A percentile compares a stretch with the other conserved stretches of the same genome.
These are phyloP conservation scores for Eucriotettix oculatus DNA, from an alignment of 2,888 invertebrate species.

Conservation along the genomic window DNA sequence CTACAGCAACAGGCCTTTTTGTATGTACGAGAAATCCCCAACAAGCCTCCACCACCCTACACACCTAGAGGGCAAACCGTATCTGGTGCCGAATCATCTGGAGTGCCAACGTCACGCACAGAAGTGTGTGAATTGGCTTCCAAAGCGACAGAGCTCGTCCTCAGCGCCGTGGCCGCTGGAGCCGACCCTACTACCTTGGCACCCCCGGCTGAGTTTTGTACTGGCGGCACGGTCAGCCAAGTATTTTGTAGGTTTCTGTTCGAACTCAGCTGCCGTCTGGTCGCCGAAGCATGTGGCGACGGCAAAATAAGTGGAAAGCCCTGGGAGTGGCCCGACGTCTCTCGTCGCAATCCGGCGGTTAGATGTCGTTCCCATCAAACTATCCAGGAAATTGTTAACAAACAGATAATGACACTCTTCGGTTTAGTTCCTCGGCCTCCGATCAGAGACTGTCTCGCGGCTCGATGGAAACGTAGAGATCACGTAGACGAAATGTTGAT, in stretches of 20 bases:
- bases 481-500: constrained; percentile 55
- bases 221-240: not conserved
- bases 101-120: constrained; percentile 28
- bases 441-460: not conserved
- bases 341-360: constrained; percentile 2
- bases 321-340: constrained; percentile 3
- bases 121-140: constrained; percentile 30
- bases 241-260: constrained; percentile 29
- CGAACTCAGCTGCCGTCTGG: constrained; percentile 41
- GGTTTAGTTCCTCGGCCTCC: constrained; percentile 30
- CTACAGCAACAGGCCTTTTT: constrained; percentile 30
- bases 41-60: constrained; percentile 62
- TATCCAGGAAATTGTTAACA: constrained; percentile 31
- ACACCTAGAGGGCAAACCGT: constrained; percentile 31
- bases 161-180: constrained; percentile 24
- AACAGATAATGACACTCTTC: constrained; percentile 33
- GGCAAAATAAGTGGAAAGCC: not conserved
- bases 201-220: constrained; percentile 19
- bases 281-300: constrained; percentile 13
- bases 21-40: constrained; percentile 49
- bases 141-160: constrained; percentile 28
- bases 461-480: constrained; percentile 45
- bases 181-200: constrained; percentile 21
- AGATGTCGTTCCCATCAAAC: constrained; percentile 22
- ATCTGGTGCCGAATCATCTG: constrained; percentile 21